Evolutionary conservation across 2,888 invertebrate genomes (phyloP).

Genomic region (Lasioglossum figueresi): DNA sequence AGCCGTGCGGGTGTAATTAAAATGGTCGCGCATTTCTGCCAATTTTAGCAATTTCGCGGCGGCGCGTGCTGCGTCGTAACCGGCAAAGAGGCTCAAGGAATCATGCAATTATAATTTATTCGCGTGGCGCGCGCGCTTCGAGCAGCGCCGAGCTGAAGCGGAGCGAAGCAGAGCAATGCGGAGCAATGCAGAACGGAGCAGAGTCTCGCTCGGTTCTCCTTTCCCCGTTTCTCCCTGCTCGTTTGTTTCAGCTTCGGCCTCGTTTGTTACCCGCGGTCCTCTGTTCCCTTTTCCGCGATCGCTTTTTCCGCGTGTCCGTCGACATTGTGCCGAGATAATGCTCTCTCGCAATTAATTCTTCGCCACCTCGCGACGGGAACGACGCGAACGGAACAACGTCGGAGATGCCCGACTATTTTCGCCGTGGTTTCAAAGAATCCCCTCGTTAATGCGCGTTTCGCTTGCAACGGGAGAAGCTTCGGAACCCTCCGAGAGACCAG

Average conservation of each 20-base stretch:
- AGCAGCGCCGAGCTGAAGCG: conserved; percentile 1
- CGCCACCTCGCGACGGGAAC: conserved; percentile 18
- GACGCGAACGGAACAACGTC: not conserved
- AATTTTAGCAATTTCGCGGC: conserved; percentile 74
- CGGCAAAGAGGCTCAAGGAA: conserved; percentile 66
- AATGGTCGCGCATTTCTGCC: conserved; percentile 74
- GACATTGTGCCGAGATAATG: conserved; percentile 46
- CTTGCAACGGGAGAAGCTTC: conserved; percentile 51
- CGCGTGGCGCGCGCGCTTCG: conserved; percentile 41
- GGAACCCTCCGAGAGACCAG: conserved; percentile 36
- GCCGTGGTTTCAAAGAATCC: conserved; percentile 27
- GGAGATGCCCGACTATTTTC: conserved; percentile 12
- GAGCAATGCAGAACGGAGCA: not conserved
- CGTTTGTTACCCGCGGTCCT: conserved; percentile 18
- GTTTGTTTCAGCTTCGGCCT: conserved; percentile 36
- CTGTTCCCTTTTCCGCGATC: conserved; percentile 40
- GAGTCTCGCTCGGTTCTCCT: not conserved
- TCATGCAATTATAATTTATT: conserved; percentile 75
- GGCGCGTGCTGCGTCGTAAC: conserved; percentile 41
- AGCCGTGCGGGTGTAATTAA: conserved; percentile 69
- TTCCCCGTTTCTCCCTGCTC: not conserved
- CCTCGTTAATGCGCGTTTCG: conserved; percentile 63
- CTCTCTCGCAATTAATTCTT: conserved; percentile 44
- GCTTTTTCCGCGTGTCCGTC: conserved; percentile 40
- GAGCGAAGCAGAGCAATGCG: not conserved